Percentiles rank a stretch among this genome's conserved stretches.
phyloP scores from a whole-genome alignment of 2,888 invertebrate genomes.

The Julus scanicus region DNA sequence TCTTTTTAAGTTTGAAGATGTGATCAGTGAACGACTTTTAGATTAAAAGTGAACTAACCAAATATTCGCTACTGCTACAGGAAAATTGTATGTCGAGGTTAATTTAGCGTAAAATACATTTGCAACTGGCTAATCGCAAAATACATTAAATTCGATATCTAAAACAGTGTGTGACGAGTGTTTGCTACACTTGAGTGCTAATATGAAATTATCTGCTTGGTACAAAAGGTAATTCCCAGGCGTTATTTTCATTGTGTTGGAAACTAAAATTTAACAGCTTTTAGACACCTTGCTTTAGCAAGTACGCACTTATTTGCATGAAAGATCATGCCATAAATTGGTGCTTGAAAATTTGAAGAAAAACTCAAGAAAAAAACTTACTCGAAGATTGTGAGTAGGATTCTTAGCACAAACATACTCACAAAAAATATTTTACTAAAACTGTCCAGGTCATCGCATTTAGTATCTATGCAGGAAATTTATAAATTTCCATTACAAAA shows the following conservation, averaged over 20 bases:
- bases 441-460: too few relatives aligned
- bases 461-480: too few relatives aligned
- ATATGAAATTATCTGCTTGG: not conserved
- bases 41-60: not conserved
- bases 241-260: not conserved
- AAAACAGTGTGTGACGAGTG: not conserved
- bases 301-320: not conserved
- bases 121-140: not conserved
- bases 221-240: not conserved
- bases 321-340: not conserved
- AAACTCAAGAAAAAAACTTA: too few relatives aligned
- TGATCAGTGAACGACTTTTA: too few relatives aligned
- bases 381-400: too few relatives aligned
- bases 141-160: not conserved
- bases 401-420: too few relatives aligned
- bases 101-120: constrained; percentile 25
- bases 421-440: too few relatives aligned
- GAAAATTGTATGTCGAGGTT: too few relatives aligned
- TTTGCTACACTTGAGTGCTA: constrained; percentile 3
- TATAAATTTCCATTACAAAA: too few relatives aligned
- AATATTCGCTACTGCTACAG: too few relatives aligned
- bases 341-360: not conserved
- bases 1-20: too few relatives aligned
- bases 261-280: not conserved
- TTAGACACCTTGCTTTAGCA: not conserved